These are phyloP conservation scores for Tetranychus cinnabarinus DNA, from an alignment of 1,140 invertebrate species.

Conservation along the genomic window DNA sequence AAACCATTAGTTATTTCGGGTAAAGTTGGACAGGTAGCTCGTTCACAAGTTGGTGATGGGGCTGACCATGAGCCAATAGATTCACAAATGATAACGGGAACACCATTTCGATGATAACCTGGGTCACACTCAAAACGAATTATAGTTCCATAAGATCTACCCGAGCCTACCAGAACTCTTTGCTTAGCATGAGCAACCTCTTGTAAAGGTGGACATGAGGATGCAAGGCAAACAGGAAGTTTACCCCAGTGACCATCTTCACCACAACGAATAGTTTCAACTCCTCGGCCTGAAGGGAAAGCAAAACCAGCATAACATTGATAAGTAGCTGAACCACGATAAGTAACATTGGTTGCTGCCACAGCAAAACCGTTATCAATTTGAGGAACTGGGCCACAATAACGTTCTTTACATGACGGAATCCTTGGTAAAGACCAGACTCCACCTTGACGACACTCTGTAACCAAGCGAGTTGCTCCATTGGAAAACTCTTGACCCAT, in stretches of 20 bases:
- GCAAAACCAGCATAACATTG: slow-evolving; percentile 90
- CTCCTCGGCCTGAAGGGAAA: slow-evolving; percentile 59
- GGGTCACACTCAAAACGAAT: slow-evolving; percentile 79
- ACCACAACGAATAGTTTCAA: slow-evolving; percentile 66
- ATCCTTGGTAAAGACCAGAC: slow-evolving; percentile 80
- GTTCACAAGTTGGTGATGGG: slow-evolving; percentile 59
- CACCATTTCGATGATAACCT: slow-evolving; percentile 64
- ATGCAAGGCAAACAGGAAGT: slow-evolving; percentile 67
- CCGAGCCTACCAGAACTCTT: slow-evolving; percentile 57
- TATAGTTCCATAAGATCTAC: slow-evolving; percentile 79
- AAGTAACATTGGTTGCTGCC: slow-evolving; percentile 80
- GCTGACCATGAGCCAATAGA: slow-evolving; percentile 90
- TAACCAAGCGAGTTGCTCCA: slow-evolving; percentile 45
- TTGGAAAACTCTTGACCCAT: slow-evolving; percentile 82
- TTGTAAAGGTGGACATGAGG: slow-evolving; percentile 66
- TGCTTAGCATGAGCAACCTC: slow-evolving; percentile 68
- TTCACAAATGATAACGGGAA: slow-evolving; percentile 76
- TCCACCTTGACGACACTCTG: slow-evolving; percentile 62
- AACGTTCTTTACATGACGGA: slow-evolving; percentile 86
- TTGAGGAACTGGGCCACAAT: slow-evolving; percentile 87
- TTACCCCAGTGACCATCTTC: slow-evolving; percentile 71
- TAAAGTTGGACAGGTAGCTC: slow-evolving; percentile 51
- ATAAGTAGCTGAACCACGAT: slow-evolving; percentile 70
- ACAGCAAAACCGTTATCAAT: slow-evolving; percentile 93
- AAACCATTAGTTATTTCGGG: slow-evolving; percentile 33